These are phyloP conservation scores for Ascidia mentula DNA, from an alignment of 23 tunicate genomes.

Conservation along the genomic window DNA sequence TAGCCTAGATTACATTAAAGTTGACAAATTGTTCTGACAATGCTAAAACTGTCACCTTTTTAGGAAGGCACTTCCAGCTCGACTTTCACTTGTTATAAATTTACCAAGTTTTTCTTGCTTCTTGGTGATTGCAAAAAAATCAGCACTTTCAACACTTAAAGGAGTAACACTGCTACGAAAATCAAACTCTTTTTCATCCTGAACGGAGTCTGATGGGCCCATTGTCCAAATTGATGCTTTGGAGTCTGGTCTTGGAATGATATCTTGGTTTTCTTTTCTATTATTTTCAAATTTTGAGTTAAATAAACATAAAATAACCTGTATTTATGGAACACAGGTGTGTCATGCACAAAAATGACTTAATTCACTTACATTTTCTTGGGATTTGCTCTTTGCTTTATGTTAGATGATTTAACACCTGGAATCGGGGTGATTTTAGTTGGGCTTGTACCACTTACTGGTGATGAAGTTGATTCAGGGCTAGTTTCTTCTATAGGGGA, in stretches of 20 bases:
- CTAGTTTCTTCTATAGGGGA: conserved; percentile 58
- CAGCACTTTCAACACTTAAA: conserved; percentile 25
- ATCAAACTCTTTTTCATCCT: conserved; percentile 24
- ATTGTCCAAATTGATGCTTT: conserved; percentile 40
- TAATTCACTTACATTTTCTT: too few relatives aligned
- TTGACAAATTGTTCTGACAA: neutral
- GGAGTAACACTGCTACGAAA: conserved; percentile 34
- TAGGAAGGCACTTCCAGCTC: conserved; percentile 30
- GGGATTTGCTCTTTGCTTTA: too few relatives aligned
- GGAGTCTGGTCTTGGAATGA: conserved; percentile 2
- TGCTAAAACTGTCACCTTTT: conserved; percentile 9
- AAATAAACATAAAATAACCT: too few relatives aligned
- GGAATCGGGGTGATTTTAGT: too few relatives aligned
- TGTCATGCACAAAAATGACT: too few relatives aligned
- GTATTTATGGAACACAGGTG: too few relatives aligned
- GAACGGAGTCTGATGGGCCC: conserved; percentile 21
- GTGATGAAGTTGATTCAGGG: neutral
- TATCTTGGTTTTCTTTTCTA: neutral
- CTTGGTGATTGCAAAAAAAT: conserved; percentile 34
- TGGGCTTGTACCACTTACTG: too few relatives aligned
- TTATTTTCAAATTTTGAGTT: too few relatives aligned
- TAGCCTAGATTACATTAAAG: neutral
- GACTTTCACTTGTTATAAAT: conserved; percentile 19
- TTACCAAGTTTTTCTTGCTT: conserved; percentile 16
- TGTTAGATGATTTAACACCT: too few relatives aligned